Conservation (phyloP, 2,113 vertebrate genomes). For the Pedetes capensis region DNA sequence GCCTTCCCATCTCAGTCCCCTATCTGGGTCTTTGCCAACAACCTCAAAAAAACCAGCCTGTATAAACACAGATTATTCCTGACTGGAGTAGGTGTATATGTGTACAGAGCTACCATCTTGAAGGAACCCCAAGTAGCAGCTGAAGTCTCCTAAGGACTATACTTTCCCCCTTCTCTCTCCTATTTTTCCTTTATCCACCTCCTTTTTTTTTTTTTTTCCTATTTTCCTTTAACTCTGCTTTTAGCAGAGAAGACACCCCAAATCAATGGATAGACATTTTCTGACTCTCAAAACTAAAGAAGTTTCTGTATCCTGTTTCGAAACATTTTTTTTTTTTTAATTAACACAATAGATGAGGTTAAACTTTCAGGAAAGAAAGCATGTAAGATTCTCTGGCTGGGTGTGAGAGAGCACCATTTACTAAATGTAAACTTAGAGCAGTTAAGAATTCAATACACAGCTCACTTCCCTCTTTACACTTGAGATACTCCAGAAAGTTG, state of each 20-base stretch:
- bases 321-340: background rate
- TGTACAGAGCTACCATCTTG: background rate
- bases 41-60: background rate
- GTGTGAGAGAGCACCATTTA: background rate
- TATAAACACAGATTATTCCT: background rate
- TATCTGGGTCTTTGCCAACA: background rate
- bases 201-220: background rate
- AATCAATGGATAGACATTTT: background rate
- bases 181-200: background rate
- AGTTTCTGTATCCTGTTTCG: background rate
- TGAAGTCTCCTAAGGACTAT: background rate
- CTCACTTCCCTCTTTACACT: background rate
- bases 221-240: background rate
- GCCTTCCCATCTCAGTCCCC: accelerated
- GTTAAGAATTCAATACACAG: background rate
- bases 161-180: background rate
- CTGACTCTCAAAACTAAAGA: background rate
- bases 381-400: background rate
- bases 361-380: background rate
- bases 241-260: background rate
- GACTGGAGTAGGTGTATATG: background rate
- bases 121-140: background rate
- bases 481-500: background rate
- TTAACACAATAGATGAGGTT: background rate
- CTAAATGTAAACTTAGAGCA: background rate